Conservation (phyloP, 2,888 invertebrate genomes). For the Drosophila macrospina region DNA sequence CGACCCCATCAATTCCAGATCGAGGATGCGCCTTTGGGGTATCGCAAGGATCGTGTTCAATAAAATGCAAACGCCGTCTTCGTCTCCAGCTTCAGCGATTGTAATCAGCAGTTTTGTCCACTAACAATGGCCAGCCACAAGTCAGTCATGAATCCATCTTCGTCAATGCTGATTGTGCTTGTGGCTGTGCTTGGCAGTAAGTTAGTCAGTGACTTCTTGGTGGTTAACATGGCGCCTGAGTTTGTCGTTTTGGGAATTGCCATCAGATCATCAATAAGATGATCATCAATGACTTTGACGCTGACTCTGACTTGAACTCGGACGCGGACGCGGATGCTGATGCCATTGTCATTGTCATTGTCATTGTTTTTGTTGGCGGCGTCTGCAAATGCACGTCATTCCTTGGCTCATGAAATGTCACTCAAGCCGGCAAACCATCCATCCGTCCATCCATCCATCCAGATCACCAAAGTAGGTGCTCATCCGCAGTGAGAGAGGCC, state of each 20-base stretch:
- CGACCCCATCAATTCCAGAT: conserved; percentile 56
- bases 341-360: conserved; percentile 50
- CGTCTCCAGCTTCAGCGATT: conserved; percentile 45
- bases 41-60: conserved; percentile 75
- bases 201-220: conserved; percentile 68
- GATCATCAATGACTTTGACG: conserved; percentile 73
- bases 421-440: conserved; percentile 73
- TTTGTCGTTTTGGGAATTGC: conserved; percentile 84
- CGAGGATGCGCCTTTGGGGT: conserved; percentile 33
- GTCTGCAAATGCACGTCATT: conserved; percentile 83
- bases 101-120: conserved; percentile 60
- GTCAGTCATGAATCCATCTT: conserved; percentile 79
- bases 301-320: conserved; percentile 26
- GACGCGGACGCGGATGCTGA: conserved; percentile 14
- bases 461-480: conserved; percentile 40
- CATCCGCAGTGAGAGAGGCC: conserved; percentile 45
- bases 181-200: conserved; percentile 43
- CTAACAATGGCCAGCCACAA: conserved; percentile 71
- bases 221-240: conserved; percentile 85
- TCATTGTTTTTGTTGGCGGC: conserved; percentile 55
- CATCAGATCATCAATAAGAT: conserved; percentile 75
- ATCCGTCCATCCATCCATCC: conserved; percentile 38
- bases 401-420: conserved; percentile 84
- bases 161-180: conserved; percentile 61
- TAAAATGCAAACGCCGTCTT: conserved; percentile 74